Evolutionary conservation across 2,888 invertebrate species (phyloP).

Genomic region (Cryptus armator): DNA sequence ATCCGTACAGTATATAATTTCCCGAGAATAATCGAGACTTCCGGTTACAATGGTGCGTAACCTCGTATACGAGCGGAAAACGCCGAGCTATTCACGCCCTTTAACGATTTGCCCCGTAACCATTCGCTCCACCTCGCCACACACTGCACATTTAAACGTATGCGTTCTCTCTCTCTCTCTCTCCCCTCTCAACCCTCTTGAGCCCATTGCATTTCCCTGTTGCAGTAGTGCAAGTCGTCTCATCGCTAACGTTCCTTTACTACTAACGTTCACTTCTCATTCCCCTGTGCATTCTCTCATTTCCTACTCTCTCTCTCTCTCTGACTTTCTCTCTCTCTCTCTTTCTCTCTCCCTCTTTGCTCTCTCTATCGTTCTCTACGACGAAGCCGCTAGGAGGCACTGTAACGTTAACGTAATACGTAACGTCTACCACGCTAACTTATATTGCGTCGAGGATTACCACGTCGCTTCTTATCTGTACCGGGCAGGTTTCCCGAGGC

Average conservation of each 20-base stretch:
- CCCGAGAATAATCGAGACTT: conserved; percentile 39
- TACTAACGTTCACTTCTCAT: conserved; percentile 27
- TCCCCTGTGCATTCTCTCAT: conserved; percentile 35
- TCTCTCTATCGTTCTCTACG: conserved; percentile 48
- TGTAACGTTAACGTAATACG: conserved; percentile 78
- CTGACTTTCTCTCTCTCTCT: conserved; percentile 14
- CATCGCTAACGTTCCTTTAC: conserved; percentile 9
- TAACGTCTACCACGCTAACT: conserved; percentile 81
- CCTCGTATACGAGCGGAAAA: conserved; percentile 55
- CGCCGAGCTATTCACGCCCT: conserved; percentile 64
- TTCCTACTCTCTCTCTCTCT: conserved; percentile 14
- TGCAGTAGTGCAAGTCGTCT: conserved; percentile 27
- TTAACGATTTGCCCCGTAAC: conserved; percentile 64
- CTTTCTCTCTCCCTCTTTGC: conserved; percentile 21
- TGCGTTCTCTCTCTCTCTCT: not conserved
- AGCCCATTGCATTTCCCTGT: conserved; percentile 13
- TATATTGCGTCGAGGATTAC: conserved; percentile 83
- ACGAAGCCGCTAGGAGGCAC: conserved; percentile 36
- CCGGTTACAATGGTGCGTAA: conserved; percentile 36
- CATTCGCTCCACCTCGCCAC: conserved; percentile 42
- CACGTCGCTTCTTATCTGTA: conserved; percentile 83
- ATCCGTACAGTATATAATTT: not conserved
- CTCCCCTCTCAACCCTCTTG: not conserved
- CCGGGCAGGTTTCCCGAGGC: conserved; percentile 74
- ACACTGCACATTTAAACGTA: conserved; percentile 56